Base-by-base conservation (phyloP, 2,113 vertebrate genomes). In the Anolis sagrei region DNA sequence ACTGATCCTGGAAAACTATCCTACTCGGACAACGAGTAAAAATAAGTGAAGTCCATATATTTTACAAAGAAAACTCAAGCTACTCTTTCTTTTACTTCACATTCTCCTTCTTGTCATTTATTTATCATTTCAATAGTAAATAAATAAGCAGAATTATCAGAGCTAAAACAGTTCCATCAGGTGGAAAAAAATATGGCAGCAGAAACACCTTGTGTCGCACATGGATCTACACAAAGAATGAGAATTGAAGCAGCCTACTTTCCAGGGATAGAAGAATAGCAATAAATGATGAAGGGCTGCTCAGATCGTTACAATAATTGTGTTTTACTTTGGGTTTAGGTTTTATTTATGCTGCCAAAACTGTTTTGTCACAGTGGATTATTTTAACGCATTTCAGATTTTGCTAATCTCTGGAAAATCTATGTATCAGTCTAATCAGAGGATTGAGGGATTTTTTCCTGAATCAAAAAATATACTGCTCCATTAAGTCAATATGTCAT, bases 401-500 rank as follows among this genome's bases (percentile, higher is more conserved):
- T 93, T 88, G 80, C 87, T 95, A 94, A 95, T 92, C 90, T 90
- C 87, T 92, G 82, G 87, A 91, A 94, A 95, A 91, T 90, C 86
- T 93, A 76, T 88, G 62, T 88, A 92, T 90, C 89, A 86, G 92
- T 90, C 91, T 92, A 90, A 87, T 87, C 93, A 90, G 90, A 91
- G 86, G 91, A 94, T 90, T 86, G 89, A 36, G 84, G 84, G 90
- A 91, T 81, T 92, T 90, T 84, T 94, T 86, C 69, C 81, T 75
- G 62, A 79, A 94, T 93, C 88, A 66, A 92, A 90, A 92, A 93
- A 93, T 93, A 93, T 58, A 89, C 80, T 85, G 88, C 88, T 91
- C 88, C 86, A 94, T 93, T 95, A 95, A 94, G 88, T 93, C 87
- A 92, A 93, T 95, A 89, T 90, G 93, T 93, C 92, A 92, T 64